Evolutionary conservation across 2,797 vertebrate genomes (phyloP).

Genomic region (Garrulus glandarius): DNA sequence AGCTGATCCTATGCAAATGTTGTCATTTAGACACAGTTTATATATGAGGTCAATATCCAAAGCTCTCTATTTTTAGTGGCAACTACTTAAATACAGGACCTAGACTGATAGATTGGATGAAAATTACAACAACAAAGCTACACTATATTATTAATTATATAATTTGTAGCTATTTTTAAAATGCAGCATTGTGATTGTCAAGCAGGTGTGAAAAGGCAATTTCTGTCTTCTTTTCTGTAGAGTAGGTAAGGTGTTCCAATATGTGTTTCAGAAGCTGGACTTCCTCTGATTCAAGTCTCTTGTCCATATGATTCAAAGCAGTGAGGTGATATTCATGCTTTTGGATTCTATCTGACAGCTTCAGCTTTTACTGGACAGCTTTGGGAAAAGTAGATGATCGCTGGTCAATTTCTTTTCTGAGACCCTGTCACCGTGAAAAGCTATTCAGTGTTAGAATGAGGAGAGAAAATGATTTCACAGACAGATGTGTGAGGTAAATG

Average conservation of each 20-base stretch:
- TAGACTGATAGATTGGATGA: neutral
- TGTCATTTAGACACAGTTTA: neutral
- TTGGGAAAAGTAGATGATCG: neutral
- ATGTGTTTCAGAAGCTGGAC: neutral
- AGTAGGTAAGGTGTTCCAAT: neutral
- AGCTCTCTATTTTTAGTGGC: neutral
- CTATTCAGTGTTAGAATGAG: neutral
- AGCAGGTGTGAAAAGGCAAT: neutral
- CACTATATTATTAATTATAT: neutral
- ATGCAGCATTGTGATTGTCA: neutral
- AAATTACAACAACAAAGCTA: neutral
- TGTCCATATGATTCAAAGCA: neutral
- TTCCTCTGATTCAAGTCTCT: neutral
- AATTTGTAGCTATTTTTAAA: neutral
- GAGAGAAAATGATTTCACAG: neutral
- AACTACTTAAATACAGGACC: neutral
- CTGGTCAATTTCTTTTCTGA: neutral
- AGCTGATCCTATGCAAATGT: neutral
- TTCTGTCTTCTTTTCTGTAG: neutral
- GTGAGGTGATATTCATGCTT: neutral
- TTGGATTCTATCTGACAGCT: neutral
- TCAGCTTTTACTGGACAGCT: neutral
- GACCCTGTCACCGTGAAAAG: rapidly evolving
- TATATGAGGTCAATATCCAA: neutral
- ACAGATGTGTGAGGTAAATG: neutral